Percentiles rank a stretch among this genome's conserved stretches.
Evolutionary conservation across 2,888 invertebrate genomes (phyloP).

Genomic region (Sesia bembeciformis): DNA sequence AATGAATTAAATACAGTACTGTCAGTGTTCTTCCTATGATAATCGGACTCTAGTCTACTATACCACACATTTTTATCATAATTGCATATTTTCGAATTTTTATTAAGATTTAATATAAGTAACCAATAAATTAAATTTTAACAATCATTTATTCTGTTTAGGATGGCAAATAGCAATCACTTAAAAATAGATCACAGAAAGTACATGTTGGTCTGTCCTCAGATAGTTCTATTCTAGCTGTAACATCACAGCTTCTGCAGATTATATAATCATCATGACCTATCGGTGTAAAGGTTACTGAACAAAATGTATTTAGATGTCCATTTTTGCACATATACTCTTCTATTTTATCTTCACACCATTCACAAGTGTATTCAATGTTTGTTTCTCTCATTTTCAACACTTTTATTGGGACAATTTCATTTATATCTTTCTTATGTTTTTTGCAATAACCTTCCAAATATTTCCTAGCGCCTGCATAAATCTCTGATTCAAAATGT

Average conservation of each 20-base stretch:
- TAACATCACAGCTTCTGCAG: conserved; percentile 38
- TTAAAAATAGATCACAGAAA: conserved; percentile 47
- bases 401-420: conserved; percentile 19
- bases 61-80: too few relatives aligned
- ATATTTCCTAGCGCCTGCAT: conserved; percentile 32
- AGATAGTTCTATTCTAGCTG: conserved; percentile 33
- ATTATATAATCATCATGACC: conserved; percentile 35
- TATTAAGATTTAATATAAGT: too few relatives aligned
- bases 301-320: conserved; percentile 54
- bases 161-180: conserved; percentile 1
- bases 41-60: too few relatives aligned
- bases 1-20: too few relatives aligned
- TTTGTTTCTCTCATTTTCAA: conserved; percentile 2
- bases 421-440: conserved; percentile 20
- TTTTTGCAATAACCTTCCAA: conserved; percentile 38
- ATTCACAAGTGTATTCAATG: conserved; percentile 11
- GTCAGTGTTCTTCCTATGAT: too few relatives aligned
- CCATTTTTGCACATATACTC: conserved; percentile 36
- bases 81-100: too few relatives aligned
- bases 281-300: conserved; percentile 47
- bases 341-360: conserved; percentile 41
- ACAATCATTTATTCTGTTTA: background rate
- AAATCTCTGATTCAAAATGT: conserved; percentile 26
- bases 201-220: conserved; percentile 34
- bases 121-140: too few relatives aligned